These are phyloP conservation scores for Chaetops frenatus DNA, from an alignment of 2,113 vertebrate species.

Conservation along the genomic window DNA sequence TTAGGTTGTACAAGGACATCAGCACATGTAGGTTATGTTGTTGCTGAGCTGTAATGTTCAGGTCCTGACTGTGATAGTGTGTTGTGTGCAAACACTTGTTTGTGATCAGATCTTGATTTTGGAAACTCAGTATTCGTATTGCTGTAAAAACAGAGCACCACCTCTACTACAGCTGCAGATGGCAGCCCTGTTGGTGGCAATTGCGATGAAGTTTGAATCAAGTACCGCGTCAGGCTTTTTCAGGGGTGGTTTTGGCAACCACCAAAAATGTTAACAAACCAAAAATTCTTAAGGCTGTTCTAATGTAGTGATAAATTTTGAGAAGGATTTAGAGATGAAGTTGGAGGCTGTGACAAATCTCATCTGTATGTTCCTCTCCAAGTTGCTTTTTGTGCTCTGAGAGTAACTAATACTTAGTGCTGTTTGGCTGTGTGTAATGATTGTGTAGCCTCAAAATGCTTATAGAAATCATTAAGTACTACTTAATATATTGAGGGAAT, in stretches of 20 bases:
- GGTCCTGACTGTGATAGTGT: background rate
- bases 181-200: background rate
- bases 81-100: background rate
- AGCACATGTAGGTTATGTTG: accelerated
- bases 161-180: background rate
- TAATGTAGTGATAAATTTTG: background rate
- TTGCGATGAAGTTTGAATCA: background rate
- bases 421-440: background rate
- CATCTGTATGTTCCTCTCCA: background rate
- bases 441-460: background rate
- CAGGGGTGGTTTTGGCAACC: background rate
- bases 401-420: background rate
- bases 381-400: background rate
- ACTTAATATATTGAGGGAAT: background rate
- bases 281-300: background rate
- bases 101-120: background rate
- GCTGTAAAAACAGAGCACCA: background rate
- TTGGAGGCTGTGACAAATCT: background rate
- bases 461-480: background rate
- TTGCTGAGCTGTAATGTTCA: background rate
- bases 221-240: background rate
- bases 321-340: background rate
- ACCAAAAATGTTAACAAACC: background rate
- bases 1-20: background rate
- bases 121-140: background rate